A percentile compares a stretch with the other conserved stretches of the same genome.
phyloP scores from a whole-genome alignment of 2,888 invertebrate genomes.

The Quadroppia sp. region DNA sequence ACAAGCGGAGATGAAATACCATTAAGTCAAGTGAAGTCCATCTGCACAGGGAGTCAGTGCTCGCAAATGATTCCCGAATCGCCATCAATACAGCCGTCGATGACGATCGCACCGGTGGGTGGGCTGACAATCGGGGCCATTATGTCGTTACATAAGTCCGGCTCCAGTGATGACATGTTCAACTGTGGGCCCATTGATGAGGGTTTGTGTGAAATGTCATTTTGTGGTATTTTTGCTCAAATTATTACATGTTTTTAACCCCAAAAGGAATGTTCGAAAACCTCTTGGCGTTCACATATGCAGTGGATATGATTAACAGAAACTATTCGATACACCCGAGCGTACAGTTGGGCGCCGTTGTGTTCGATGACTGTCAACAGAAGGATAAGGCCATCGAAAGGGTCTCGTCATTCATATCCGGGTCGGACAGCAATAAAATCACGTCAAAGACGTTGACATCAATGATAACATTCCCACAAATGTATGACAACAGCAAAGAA shows the following conservation, averaged over 20 bases:
- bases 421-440: not conserved
- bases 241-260: not conserved
- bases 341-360: conserved; percentile 50
- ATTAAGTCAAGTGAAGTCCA: conserved; percentile 10
- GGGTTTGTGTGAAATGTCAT: not conserved
- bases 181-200: not conserved
- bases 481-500: too few relatives aligned
- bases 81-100: not conserved
- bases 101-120: not conserved
- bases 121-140: conserved; percentile 6
- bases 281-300: conserved; percentile 36
- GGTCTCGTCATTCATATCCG: conserved; percentile 46
- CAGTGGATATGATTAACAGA: conserved; percentile 17
- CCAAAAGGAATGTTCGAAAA: conserved; percentile 33
- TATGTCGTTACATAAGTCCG: not conserved
- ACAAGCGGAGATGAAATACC: conserved; percentile 1
- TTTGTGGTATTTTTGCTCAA: not conserved
- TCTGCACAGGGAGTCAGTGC: not conserved
- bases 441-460: not conserved
- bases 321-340: not conserved
- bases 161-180: not conserved
- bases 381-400: conserved; percentile 52
- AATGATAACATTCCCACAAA: not conserved
- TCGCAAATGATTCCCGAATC: not conserved
- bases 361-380: conserved; percentile 53